Percentiles rank a stretch among this genome's conserved stretches.
Conservation (phyloP, 1,140 invertebrate species). For the Amphibalanus amphitrite region DNA sequence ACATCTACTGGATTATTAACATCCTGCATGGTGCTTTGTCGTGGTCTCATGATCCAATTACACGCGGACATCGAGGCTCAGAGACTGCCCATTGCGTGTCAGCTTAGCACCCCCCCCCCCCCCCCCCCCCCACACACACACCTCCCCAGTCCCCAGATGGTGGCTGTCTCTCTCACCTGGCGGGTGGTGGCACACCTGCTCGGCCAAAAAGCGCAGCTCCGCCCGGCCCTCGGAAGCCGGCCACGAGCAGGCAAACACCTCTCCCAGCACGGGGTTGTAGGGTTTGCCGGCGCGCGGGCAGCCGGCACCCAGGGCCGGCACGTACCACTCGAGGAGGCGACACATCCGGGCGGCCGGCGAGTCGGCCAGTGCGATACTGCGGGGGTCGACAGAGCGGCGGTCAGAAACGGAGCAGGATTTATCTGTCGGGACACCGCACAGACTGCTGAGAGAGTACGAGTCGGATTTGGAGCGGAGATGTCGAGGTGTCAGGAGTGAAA, state of each 20-base stretch:
- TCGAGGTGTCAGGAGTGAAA: too few relatives aligned
- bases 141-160: neutral
- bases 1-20: too few relatives aligned
- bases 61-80: too few relatives aligned
- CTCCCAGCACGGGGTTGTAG: constrained; percentile 91
- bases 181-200: constrained; percentile 41
- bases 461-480: too few relatives aligned
- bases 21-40: too few relatives aligned
- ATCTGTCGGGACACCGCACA: too few relatives aligned
- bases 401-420: too few relatives aligned
- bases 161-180: constrained; percentile 25
- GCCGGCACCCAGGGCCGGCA: constrained; percentile 91
- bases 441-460: too few relatives aligned
- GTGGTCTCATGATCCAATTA: too few relatives aligned
- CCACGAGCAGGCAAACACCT: constrained; percentile 50
- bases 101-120: too few relatives aligned
- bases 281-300: constrained; percentile 89
- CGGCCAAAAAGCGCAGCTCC: constrained; percentile 24
- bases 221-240: constrained; percentile 8
- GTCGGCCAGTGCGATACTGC: constrained; percentile 52
- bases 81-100: too few relatives aligned
- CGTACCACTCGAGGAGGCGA: constrained; percentile 53
- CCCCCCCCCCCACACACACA: too few relatives aligned
- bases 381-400: constrained; percentile 1
- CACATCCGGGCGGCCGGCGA: constrained; percentile 71